phyloP scores from a whole-genome alignment of 2,888 invertebrate species.

The Micoletzkya japonica region DNA sequence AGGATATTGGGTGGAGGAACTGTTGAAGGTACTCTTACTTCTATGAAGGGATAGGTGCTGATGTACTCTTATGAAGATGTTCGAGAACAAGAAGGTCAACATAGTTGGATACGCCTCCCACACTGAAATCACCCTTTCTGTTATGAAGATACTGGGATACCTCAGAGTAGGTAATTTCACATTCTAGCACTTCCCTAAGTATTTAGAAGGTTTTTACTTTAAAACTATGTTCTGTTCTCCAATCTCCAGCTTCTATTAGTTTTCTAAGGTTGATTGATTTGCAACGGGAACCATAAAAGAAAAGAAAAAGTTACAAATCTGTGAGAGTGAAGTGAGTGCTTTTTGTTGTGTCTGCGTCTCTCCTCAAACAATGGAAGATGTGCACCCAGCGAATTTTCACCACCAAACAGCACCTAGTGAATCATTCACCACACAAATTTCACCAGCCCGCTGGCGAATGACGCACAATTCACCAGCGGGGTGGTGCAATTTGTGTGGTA shows the following conservation, averaged over 20 bases:
- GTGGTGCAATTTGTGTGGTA: too few relatives aligned
- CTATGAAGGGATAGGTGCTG: not conserved
- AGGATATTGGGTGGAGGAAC: constrained; percentile 17
- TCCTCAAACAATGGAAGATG: too few relatives aligned
- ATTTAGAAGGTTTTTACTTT: not conserved
- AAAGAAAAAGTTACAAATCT: too few relatives aligned
- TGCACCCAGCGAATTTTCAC: too few relatives aligned
- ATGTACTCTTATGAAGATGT: not conserved
- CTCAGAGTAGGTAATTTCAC: constrained; percentile 15
- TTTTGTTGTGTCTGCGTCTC: too few relatives aligned
- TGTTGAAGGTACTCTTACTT: constrained; percentile 3
- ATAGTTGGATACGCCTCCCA: constrained; percentile 28
- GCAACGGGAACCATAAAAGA: not conserved
- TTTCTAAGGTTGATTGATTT: not conserved
- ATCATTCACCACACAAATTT: too few relatives aligned
- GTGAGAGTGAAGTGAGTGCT: too few relatives aligned
- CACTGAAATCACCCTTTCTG: constrained; percentile 24
- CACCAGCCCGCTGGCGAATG: too few relatives aligned
- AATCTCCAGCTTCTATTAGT: not conserved
- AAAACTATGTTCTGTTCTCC: not conserved
- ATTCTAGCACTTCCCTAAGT: too few relatives aligned
- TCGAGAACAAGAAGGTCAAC: too few relatives aligned
- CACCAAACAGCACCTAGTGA: too few relatives aligned
- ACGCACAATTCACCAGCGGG: too few relatives aligned
- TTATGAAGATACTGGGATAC: constrained; percentile 11